Evolutionary conservation across 2,888 invertebrate species (phyloP).

Genomic region (Drosophila phalerata): DNA sequence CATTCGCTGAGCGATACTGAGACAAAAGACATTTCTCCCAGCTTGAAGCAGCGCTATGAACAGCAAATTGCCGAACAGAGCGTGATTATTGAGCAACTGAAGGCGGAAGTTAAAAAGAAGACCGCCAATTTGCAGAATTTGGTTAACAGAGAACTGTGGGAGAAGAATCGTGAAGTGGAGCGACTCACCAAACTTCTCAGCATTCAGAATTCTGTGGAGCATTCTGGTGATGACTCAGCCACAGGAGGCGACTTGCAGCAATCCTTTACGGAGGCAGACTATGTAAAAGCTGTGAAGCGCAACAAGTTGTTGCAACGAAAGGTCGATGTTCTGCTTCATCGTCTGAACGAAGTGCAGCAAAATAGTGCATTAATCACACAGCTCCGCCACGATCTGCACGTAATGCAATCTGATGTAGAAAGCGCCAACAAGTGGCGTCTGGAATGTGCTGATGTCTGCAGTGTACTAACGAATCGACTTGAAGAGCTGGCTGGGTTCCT

Average conservation of each 20-base stretch:
- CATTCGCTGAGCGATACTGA: constrained; percentile 80
- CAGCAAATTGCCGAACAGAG: constrained; percentile 85
- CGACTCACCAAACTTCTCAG: constrained; percentile 85
- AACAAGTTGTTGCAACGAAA: constrained; percentile 83
- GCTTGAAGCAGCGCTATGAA: constrained; percentile 68
- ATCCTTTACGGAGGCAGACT: constrained; percentile 83
- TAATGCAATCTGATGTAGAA: constrained; percentile 78
- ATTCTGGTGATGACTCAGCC: constrained; percentile 53
- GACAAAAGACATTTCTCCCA: constrained; percentile 74
- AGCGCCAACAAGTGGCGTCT: constrained; percentile 82
- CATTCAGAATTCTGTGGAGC: constrained; percentile 36
- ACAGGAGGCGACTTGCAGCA: constrained; percentile 72
- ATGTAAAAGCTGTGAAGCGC: constrained; percentile 78
- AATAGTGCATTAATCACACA: constrained; percentile 66
- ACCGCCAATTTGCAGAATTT: constrained; percentile 85
- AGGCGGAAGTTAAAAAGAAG: constrained; percentile 84
- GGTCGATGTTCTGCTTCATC: constrained; percentile 81
- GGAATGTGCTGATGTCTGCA: constrained; percentile 84
- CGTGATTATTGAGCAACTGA: constrained; percentile 87
- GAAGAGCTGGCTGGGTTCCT: constrained; percentile 88
- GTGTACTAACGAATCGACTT: constrained; percentile 86
- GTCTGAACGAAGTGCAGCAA: constrained; percentile 69
- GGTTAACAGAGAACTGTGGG: constrained; percentile 87
- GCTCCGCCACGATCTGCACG: constrained; percentile 74
- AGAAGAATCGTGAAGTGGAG: constrained; percentile 87